These are phyloP conservation scores for Allygus modestus DNA, from an alignment of 2,888 invertebrate genomes.

Conservation along the genomic window DNA sequence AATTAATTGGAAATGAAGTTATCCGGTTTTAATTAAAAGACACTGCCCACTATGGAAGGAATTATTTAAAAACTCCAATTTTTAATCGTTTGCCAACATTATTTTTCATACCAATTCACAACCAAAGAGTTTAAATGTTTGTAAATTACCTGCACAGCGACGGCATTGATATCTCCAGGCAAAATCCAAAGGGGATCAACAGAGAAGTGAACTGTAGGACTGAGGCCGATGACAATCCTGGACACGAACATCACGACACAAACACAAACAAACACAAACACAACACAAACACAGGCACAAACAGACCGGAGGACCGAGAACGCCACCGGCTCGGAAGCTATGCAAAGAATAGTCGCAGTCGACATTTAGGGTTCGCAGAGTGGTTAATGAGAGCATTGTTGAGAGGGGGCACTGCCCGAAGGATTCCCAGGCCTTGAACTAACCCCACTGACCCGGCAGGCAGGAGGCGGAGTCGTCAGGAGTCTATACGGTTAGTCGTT, in stretches of 20 bases:
- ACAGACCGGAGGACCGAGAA: neutral
- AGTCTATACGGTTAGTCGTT: too few species aligned
- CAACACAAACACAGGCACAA: neutral
- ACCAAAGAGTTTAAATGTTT: too few species aligned
- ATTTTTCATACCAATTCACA: too few species aligned
- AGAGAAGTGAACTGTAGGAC: conserved; percentile 46
- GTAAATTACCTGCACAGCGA: conserved; percentile 22
- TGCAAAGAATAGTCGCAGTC: conserved; percentile 50
- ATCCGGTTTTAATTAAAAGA: too few species aligned
- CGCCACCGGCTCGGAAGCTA: neutral
- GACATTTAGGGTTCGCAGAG: conserved; percentile 40
- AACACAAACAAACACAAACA: neutral
- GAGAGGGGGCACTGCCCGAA: neutral
- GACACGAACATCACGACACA: conserved; percentile 48
- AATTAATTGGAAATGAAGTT: too few species aligned
- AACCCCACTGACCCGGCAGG: conserved; percentile 8
- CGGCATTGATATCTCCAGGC: conserved; percentile 38
- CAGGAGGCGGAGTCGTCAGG: neutral
- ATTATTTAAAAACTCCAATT: too few species aligned
- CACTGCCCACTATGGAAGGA: too few species aligned
- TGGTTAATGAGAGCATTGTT: conserved; percentile 57
- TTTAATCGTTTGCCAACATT: too few species aligned
- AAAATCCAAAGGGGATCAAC: conserved; percentile 42
- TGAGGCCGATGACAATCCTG: conserved; percentile 38
- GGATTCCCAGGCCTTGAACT: conserved; percentile 45